Evolutionary conservation across 2,888 invertebrate species (phyloP).

Genomic region (Vesta saturnalis): DNA sequence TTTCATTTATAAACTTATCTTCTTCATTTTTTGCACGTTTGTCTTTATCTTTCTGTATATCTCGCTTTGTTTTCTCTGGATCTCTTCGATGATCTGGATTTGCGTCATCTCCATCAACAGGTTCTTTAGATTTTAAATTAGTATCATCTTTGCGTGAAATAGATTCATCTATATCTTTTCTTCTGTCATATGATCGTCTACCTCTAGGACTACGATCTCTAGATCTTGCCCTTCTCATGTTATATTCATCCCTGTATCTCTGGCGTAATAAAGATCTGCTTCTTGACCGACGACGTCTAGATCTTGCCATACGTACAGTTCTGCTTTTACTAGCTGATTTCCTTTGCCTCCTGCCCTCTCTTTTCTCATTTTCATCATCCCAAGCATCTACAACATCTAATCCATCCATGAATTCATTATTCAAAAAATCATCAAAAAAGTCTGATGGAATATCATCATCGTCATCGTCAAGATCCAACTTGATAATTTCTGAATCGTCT

Average conservation of each 20-base stretch:
- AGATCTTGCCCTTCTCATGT: background rate
- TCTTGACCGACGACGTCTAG: background rate
- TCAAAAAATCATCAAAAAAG: slow-evolving; percentile 61
- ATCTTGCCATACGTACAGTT: background rate
- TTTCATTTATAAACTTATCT: slow-evolving; percentile 59
- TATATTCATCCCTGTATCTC: background rate
- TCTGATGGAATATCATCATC: slow-evolving; percentile 60
- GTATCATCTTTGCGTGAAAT: background rate
- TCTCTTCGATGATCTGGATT: slow-evolving; percentile 52
- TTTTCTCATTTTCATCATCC: slow-evolving; percentile 47
- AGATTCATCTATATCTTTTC: no score
- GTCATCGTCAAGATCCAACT: slow-evolving; percentile 33
- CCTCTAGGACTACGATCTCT: background rate
- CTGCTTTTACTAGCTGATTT: background rate
- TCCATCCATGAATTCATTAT: slow-evolving; percentile 61
- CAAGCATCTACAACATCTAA: slow-evolving; percentile 60
- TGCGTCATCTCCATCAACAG: background rate
- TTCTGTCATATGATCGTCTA: background rate
- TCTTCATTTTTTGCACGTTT: slow-evolving; percentile 59
- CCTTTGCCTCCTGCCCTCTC: background rate
- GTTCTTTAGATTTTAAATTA: background rate
- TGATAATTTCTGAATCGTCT: no score
- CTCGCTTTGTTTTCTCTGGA: slow-evolving; percentile 61
- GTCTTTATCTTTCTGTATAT: slow-evolving; percentile 60
- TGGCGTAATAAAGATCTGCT: background rate